Base-by-base conservation (phyloP, 1,140 invertebrate species). In the Octopus sinensis region DNA sequence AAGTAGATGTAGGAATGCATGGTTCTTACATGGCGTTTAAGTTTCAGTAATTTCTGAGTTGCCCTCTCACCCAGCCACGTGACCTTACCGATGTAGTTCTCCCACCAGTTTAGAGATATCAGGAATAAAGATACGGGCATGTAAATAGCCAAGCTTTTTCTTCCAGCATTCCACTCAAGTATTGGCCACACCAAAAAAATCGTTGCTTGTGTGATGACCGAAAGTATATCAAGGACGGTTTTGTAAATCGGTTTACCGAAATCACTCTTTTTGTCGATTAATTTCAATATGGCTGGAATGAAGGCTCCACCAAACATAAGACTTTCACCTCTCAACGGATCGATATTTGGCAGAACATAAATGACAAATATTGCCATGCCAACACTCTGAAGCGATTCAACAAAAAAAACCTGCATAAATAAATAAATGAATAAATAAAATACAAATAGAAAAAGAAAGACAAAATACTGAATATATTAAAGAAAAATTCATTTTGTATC, bases 51-150 rank as follows among this genome's bases (percentile, higher is more conserved):
- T 7, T 84, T 82, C 5, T 13, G 5, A 10, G 52, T 79, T 51
- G 85, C 86, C 17, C 89, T 71, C 53, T 73, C 79, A 6, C 86
- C 88, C 77, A 88, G 78, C 17, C 81, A 71, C 9, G 87, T 87
- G 82, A 86, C 84, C 52, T 84, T 85, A 83, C 89, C 89, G 12
- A 90, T 85, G 82, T 88, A 91, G 80, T 91, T 91, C 79, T 91
- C 89, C 88, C 89, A 90, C 88, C 88, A 90, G 5, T 86, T 86
- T 23, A 88, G 79, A 3, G 89, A 90, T 56, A 89, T 87, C 10
- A 90, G 82, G 17, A 90, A 73, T 9, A 91, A 80, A 6, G 89
- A 88, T 3, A 87, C 80, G 4, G 89, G 87, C 51, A 89, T 85
- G 6, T 83, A 78, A 86, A 86, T 87, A 4, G 83, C 79, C 53